Evolutionary conservation across 2,113 vertebrate species (phyloP), one percentile per base, ranked within the genome.

Genomic region (Triplophysa rosa): DNA sequence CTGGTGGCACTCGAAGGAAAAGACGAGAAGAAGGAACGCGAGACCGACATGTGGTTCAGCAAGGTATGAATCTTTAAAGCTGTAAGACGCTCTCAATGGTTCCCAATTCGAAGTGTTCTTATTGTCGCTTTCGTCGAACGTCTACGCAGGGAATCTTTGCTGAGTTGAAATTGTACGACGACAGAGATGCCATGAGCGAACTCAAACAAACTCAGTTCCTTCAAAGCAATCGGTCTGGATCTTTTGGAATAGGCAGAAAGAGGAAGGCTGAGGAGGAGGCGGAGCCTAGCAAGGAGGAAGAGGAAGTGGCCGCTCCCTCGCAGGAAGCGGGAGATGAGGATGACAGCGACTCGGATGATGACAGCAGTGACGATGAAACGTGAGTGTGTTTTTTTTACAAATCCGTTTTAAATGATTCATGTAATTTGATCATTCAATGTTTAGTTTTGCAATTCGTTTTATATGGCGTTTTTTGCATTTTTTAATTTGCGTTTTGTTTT

Each of bases 1-100:
- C 73, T 99, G 82, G 94, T 98, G 13, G 92, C 95, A 0, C 78
- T 98, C 26, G 96, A 97, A 78, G 93, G 90, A 81, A 96, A 95
- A 77, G 89, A 92, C 0, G 93, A 94, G 75, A 92, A 93, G 80
- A 90, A 87, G 69, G 91, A 96, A 59, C 93, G 85, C 8, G 94
- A 95, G 80, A 92, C 94, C 37, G 92, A 68, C 87, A 82, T 99
- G 83, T 99, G 98, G 98, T 99, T 99, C 9, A 95, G 94, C 80
- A 99, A 99, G 93, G 98, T 96, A 84, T 4, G 77, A 71, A n/a
- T 74, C 52, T n/a, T 26, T 8, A 52, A 54, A 11, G 14, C 47
- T 37, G 33, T 7, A 37, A 6, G 5, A 45, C 1, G 2, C 9
- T 12, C 42, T 45, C 42, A 45, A 11, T 45, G 42, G 1, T 45